Evolutionary conservation across 2,888 invertebrate genomes (phyloP), one percentile per base, ranked within the genome.

Genomic region (Apotomis capreana): DNA sequence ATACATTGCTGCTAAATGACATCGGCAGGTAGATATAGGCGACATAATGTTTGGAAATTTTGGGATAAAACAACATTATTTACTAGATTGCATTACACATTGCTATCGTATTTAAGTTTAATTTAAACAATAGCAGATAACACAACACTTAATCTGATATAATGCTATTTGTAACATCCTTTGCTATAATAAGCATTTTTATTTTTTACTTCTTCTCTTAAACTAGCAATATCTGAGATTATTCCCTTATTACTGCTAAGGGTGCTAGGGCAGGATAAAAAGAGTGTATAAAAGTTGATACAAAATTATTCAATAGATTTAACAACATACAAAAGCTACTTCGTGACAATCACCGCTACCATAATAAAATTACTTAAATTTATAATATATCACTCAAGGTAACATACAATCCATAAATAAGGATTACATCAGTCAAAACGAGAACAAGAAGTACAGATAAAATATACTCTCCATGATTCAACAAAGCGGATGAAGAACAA

Each of bases 301-400:
- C 86, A 92, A 92, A 92, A 92, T 88, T 89, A 87, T 90, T 86
- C 87, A 89, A 89, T 89, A 90, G 89, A 87, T 89, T 88, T 89
- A 92, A 90, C 91, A 91, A 89, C 87, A 92, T 93, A 93, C 92
- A 93, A 93, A 93, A 93, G 92, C 93, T 93, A 93, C 92, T 84
- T 81, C 77, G 84, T 88, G 82, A 85, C 80, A 80, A 81, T 87
- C 86, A 85, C 86, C 80, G 81, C 84, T 89, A 89, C 83, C 88
- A 89, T 83, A 83, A 83, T 88, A 87, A 86, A 85, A 77, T 85
- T 87, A 89, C 87, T 85, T 91, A 88, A 89, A 87, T 76, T 75
- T 88, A n/a, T 83, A 85, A 86, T 86, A 80, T 88, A 89, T 89
- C 88, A 89, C 88, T 85, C 84, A 89, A 89, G 83, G 81, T 86